Evolutionary conservation across 2,113 vertebrate species (phyloP).

Genomic region (Onychostruthus taczanowskii): DNA sequence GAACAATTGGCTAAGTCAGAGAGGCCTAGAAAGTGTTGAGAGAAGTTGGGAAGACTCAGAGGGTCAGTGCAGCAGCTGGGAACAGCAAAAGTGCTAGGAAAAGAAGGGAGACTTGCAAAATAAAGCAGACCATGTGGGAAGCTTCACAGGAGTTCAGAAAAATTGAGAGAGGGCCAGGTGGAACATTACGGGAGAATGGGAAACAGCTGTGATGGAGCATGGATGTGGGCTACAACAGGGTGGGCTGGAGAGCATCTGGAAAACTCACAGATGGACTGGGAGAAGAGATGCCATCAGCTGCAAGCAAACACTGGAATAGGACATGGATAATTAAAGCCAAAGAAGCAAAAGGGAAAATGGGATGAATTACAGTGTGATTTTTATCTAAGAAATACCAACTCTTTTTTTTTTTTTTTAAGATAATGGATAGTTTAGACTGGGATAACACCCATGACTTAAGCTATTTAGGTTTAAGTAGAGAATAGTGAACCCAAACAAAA

Average conservation of each 20-base stretch:
- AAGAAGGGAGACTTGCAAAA: constrained; percentile 34
- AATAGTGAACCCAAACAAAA: constrained; percentile 46
- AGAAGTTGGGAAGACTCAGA: constrained; percentile 37
- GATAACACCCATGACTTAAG: constrained; percentile 18
- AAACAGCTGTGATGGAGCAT: constrained; percentile 56
- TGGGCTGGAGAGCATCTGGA: constrained; percentile 49
- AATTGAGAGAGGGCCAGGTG: constrained; percentile 58
- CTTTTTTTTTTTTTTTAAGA: not conserved
- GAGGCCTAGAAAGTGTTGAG: constrained; percentile 27
- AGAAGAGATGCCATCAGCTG: constrained; percentile 17
- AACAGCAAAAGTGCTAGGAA: constrained; percentile 23
- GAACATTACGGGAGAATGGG: constrained; percentile 57
- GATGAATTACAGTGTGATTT: not conserved
- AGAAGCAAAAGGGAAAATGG: constrained; percentile 33
- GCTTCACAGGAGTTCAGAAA: constrained; percentile 53
- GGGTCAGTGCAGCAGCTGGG: constrained; percentile 16
- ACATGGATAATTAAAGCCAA: constrained; percentile 41
- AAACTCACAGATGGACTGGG: constrained; percentile 24
- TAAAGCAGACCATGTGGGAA: constrained; percentile 53
- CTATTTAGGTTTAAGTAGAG: constrained; percentile 23
- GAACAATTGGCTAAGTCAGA: constrained; percentile 18
- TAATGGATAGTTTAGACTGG: constrained; percentile 30
- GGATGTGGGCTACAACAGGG: constrained; percentile 35
- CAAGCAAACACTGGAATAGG: not conserved
- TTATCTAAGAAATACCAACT: not conserved